Base-by-base conservation (phyloP, 1,140 invertebrate species). In the Drosophila willistoni region DNA sequence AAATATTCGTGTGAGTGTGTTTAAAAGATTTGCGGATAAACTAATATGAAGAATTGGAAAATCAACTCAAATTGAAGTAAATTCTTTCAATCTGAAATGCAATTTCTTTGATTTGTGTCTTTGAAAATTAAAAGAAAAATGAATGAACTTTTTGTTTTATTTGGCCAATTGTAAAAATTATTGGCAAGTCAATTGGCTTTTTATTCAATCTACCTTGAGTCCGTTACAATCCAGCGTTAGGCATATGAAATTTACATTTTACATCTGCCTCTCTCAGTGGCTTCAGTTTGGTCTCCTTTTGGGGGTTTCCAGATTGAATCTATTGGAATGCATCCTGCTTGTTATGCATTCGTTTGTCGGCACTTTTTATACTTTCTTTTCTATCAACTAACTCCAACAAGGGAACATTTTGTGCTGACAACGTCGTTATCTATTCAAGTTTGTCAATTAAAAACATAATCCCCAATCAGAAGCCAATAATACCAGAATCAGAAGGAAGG, bases 361-460 rank as follows among this genome's bases (percentile, higher is more conserved):
- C 84, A 89, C 72, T 87, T 87, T 86, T 86, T 29, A 29, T 29
- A 29, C 5, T 29, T 29, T 29, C 29, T 29, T 87, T 79, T 81
- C 44, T 22, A 12, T 51, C 44, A 19, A 51, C 44, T 22, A 51
- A 51, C 44, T 51, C 44, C 44, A 51, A 51, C 44, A 10, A 65
- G 61, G 33, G 75, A 69, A 79, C 72, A 68, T 85, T 73, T 86
- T 83, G 29, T 87, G 83, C 84, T 87, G 84, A 87, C 84, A 87
- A 87, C 80, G 84, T 87, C 84, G 83, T 87, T 87, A 87, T 86
- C 84, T 77, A 87, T 87, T 87, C 83, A 87, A 87, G 83, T 87
- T 87, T 87, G 84, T 87, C 83, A 87, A 87, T 87, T 87, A 87
- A 87, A 87, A 87, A 87, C 84, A 83, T 87, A 87, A 87, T 87